A percentile compares a stretch with the other conserved stretches of the same genome.
These are phyloP conservation scores for Platycercus adscitus DNA, from an alignment of 2,113 vertebrate genomes.

Conservation along the genomic window DNA sequence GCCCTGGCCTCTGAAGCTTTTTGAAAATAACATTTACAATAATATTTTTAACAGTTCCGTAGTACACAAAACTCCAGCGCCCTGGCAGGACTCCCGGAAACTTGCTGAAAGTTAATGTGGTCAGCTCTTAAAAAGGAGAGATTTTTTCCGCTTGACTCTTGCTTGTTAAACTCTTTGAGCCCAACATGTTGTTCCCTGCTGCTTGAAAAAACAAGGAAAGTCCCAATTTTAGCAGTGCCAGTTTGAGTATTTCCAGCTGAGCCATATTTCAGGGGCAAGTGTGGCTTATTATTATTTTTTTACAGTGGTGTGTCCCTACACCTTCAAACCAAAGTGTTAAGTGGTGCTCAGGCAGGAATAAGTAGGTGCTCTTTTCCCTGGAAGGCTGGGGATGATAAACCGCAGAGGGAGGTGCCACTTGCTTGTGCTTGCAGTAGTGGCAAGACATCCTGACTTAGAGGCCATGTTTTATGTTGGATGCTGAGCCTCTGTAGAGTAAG, in stretches of 20 bases:
- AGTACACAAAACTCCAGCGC: constrained; percentile 59
- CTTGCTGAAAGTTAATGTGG: constrained; percentile 67
- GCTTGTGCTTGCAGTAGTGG: background rate
- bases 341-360: background rate
- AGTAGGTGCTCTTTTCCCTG: background rate
- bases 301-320: background rate
- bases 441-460: background rate
- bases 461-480: background rate
- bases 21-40: constrained; percentile 64
- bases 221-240: constrained; percentile 56
- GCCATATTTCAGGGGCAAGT: background rate
- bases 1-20: constrained; percentile 42
- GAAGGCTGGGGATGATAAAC: background rate
- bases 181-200: constrained; percentile 58
- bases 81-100: constrained; percentile 72
- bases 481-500: background rate
- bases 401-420: background rate
- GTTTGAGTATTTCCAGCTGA: constrained; percentile 54
- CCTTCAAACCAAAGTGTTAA: background rate
- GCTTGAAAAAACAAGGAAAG: constrained; percentile 68
- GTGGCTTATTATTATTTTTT: background rate
- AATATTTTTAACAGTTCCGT: constrained; percentile 73
- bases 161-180: constrained; percentile 62
- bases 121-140: constrained; percentile 69
- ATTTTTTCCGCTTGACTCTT: constrained; percentile 69